Percentiles rank a stretch among this genome's conserved stretches.
phyloP scores from a whole-genome alignment of 2,113 vertebrate genomes.

The Tretioscincus oriximinensis region DNA sequence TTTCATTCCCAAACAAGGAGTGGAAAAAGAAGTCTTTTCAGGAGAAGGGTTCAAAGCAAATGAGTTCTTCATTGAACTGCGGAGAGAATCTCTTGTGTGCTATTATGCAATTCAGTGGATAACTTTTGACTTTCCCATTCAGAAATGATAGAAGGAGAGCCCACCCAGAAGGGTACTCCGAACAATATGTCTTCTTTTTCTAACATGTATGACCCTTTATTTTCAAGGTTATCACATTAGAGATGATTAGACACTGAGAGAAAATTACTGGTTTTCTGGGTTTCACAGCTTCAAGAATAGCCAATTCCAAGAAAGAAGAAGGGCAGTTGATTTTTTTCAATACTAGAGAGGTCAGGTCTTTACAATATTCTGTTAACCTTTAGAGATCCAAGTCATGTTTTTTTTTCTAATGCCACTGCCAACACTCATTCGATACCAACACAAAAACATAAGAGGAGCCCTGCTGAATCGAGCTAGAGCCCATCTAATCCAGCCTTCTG shows the following conservation, averaged over 20 bases:
- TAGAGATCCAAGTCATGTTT: no score
- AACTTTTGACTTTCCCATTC: conserved; percentile 41
- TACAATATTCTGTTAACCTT: neutral
- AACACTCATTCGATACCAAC: no score
- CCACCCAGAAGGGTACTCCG: neutral
- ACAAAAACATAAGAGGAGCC: no score
- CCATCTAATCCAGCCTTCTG: no score
- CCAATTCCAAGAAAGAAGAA: neutral
- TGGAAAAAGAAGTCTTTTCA: neutral
- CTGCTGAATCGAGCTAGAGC: no score
- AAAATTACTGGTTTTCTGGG: conserved; percentile 7
- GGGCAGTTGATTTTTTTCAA: conserved; percentile 11
- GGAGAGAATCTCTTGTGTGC: conserved; percentile 27
- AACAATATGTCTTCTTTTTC: neutral
- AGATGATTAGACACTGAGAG: conserved; percentile 19
- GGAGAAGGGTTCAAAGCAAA: conserved; percentile 7
- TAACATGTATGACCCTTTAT: conserved; percentile 16
- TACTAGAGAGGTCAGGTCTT: conserved; percentile 4
- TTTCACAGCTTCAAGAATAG: conserved; percentile 19
- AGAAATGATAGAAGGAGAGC: conserved; percentile 14
- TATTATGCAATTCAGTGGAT: conserved; percentile 45
- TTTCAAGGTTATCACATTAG: conserved; percentile 25
- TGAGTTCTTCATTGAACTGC: conserved; percentile 33
- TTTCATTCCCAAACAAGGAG: neutral
- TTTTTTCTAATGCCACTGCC: no score